Conservation (phyloP, 1,140 invertebrate species). For the Megathymus violae region DNA sequence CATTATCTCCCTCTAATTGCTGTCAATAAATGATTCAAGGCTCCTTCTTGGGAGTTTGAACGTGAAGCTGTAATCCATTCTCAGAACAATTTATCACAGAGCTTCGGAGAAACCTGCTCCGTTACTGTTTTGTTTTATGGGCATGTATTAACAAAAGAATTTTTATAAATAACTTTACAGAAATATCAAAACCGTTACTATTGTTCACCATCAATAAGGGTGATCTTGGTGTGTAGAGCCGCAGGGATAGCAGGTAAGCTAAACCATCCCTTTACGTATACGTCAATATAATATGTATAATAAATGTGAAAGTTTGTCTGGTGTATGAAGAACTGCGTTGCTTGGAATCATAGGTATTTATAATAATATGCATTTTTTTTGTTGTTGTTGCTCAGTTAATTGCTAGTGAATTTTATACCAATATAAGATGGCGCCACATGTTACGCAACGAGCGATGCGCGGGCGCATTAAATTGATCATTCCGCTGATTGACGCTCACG, state of each 20-base stretch:
- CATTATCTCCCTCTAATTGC: slow-evolving; percentile 73
- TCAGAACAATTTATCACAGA: slow-evolving; percentile 73
- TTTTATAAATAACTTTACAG: slow-evolving; percentile 26
- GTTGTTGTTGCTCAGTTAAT: slow-evolving; percentile 13
- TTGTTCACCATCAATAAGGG: no score
- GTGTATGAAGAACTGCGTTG: no score
- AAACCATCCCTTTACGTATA: no score
- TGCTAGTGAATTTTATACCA: slow-evolving; percentile 31
- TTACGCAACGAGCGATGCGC: slow-evolving; percentile 58
- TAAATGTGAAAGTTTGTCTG: no score
- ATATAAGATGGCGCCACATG: slow-evolving; percentile 54
- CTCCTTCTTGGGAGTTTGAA: slow-evolving; percentile 70
- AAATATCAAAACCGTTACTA: no score
- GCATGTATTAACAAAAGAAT: not conserved
- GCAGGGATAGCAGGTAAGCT: no score
- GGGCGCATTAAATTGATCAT: slow-evolving; percentile 61
- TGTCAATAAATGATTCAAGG: slow-evolving; percentile 66
- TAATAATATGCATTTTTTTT: not conserved
- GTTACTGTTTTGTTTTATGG: slow-evolving; percentile 42
- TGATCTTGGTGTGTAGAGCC: no score
- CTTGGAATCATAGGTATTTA: no score
- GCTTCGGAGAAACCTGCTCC: slow-evolving; percentile 56
- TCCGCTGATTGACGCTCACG: slow-evolving; percentile 65
- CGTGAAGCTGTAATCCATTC: slow-evolving; percentile 69
- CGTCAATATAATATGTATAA: no score